These are phyloP conservation scores for Merops nubicus DNA, from an alignment of 2,113 vertebrate genomes.

Conservation along the genomic window DNA sequence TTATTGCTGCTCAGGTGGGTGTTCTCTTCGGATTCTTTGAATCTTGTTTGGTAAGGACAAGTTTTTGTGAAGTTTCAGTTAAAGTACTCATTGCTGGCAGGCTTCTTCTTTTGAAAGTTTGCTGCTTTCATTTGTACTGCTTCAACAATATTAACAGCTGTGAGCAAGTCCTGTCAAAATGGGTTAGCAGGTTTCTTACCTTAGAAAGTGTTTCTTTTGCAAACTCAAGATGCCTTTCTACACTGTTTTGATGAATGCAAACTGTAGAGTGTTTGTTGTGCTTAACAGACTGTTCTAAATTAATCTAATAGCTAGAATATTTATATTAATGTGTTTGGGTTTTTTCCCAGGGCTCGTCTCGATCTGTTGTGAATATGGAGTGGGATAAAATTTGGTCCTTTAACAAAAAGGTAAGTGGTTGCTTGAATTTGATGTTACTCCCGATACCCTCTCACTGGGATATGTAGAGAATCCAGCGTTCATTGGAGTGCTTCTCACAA, in stretches of 20 bases:
- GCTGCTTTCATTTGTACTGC: not conserved
- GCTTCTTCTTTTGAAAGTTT: not conserved
- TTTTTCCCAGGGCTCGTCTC: constrained; percentile 87
- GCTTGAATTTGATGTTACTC: not conserved
- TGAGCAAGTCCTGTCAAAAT: not conserved
- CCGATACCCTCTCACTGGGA: not conserved
- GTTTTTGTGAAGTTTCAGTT: not conserved
- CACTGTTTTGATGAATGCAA: not conserved
- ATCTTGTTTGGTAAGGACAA: not conserved
- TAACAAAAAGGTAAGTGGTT: constrained; percentile 92
- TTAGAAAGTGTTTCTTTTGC: not conserved
- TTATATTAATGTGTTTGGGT: not conserved
- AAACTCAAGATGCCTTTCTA: not conserved
- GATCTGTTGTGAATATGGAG: constrained; percentile 98
- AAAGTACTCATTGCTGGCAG: not conserved
- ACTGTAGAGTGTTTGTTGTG: not conserved
- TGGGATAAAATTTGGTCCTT: constrained; percentile 99
- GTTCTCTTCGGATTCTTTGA: not conserved
- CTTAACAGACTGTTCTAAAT: not conserved
- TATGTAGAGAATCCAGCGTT: not conserved
- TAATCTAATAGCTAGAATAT: not conserved
- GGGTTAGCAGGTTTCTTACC: not conserved
- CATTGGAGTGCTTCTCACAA: constrained; percentile 56
- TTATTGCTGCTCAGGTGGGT: constrained; percentile 95
- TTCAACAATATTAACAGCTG: not conserved